Percentiles rank a stretch among this genome's conserved stretches.
These are phyloP conservation scores for Myanophis thanlyinensis DNA, from an alignment of 2,113 vertebrate species.

Conservation along the genomic window DNA sequence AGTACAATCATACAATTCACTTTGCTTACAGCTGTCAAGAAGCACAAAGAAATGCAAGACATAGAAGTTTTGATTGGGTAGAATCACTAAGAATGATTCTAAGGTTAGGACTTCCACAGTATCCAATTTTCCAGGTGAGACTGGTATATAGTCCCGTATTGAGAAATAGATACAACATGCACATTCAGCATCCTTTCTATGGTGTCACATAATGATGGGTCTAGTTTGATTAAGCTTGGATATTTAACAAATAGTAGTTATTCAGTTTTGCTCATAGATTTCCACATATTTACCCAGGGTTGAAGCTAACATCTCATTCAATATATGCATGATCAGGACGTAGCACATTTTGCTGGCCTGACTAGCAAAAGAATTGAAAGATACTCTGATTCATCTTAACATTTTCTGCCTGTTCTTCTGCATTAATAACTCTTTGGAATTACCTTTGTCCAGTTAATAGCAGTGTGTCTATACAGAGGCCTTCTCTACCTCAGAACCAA, in stretches of 20 bases:
- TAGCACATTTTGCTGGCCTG: background rate
- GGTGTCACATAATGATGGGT: background rate
- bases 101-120: background rate
- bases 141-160: background rate
- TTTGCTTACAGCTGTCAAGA: background rate
- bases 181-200: background rate
- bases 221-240: background rate
- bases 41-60: background rate
- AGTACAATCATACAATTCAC: background rate
- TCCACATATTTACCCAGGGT: background rate
- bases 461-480: background rate
- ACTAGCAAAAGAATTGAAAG: background rate
- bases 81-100: background rate
- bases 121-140: background rate
- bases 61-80: background rate
- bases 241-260: background rate
- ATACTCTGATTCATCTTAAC: background rate
- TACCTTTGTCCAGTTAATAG: background rate
- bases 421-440: background rate
- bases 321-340: background rate
- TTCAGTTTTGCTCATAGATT: background rate
- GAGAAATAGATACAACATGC: background rate
- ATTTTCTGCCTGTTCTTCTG: background rate
- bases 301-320: background rate
- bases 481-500: background rate